These are phyloP conservation scores for Phthorimaea operculella DNA, from an alignment of 1,140 invertebrate species.

Conservation along the genomic window DNA sequence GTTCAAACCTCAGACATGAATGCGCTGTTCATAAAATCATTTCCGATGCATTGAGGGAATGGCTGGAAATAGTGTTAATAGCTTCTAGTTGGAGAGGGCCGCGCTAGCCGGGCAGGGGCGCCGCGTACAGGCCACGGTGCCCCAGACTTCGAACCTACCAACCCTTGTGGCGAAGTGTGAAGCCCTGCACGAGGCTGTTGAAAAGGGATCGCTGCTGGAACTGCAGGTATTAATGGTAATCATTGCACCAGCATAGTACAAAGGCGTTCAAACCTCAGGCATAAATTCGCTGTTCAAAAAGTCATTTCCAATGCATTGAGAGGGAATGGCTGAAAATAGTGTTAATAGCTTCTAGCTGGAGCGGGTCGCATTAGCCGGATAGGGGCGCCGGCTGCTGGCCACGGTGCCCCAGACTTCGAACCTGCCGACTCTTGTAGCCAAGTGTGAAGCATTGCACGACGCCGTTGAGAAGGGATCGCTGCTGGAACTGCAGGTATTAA, in stretches of 20 bases:
- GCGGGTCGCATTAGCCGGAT: conserved; percentile 80
- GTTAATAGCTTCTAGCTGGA: too few species aligned
- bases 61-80: too few species aligned
- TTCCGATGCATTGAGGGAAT: too few species aligned
- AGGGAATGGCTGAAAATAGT: conserved; percentile 19
- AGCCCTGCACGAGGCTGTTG: conserved; percentile 77
- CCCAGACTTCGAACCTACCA: conserved; percentile 74
- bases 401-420: conserved; percentile 73
- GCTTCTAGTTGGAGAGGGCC: conserved; percentile 79
- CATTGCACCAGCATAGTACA: too few species aligned
- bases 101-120: conserved; percentile 83
- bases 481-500: conserved; percentile 69
- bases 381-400: conserved; percentile 78
- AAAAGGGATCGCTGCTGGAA: conserved; percentile 74
- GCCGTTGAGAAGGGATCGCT: conserved; percentile 77
- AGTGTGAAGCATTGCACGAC: conserved; percentile 76
- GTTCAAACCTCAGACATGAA: too few species aligned
- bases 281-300: too few species aligned
- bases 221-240: conserved; percentile 62
- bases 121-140: conserved; percentile 75
- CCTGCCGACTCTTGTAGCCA: conserved; percentile 77
- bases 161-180: conserved; percentile 77
- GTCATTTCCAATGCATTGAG: too few species aligned
- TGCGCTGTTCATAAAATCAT: too few species aligned
- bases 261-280: too few species aligned